Evolutionary conservation across 1,140 invertebrate species (phyloP).

Genomic region (Vanessa atalanta): DNA sequence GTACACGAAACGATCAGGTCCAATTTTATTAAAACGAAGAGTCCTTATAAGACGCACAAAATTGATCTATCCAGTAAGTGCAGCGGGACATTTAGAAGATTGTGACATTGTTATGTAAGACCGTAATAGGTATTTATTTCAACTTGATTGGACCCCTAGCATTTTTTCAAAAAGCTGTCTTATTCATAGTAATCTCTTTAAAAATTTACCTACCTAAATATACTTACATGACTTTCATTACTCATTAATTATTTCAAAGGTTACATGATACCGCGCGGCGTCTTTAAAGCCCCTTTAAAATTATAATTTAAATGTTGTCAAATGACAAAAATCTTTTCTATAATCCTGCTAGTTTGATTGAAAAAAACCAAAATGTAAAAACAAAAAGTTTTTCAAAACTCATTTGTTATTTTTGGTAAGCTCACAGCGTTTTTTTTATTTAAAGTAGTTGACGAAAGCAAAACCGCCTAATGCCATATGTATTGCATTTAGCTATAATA

Average conservation of each 20-base stretch:
- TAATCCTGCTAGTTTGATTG: no score
- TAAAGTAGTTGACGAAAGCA: neutral
- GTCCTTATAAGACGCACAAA: conserved; percentile 11
- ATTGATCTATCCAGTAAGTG: conserved; percentile 26
- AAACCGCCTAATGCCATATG: neutral
- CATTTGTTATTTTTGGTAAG: neutral
- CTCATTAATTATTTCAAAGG: conserved; percentile 57
- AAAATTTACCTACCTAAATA: conserved; percentile 78
- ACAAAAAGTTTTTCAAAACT: neutral
- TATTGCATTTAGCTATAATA: neutral
- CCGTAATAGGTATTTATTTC: conserved; percentile 35
- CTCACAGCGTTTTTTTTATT: neutral
- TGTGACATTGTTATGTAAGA: conserved; percentile 24
- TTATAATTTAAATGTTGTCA: neutral
- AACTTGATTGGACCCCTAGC: conserved; percentile 72
- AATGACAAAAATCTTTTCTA: neutral
- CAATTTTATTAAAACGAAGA: conserved; percentile 29
- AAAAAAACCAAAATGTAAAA: neutral
- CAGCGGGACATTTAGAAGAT: conserved; percentile 29
- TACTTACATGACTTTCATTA: conserved; percentile 47
- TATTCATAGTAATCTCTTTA: conserved; percentile 77
- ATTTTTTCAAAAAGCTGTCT: conserved; percentile 76
- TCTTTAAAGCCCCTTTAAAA: conserved; percentile 47
- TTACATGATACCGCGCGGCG: conserved; percentile 66
- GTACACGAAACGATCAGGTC: conserved; percentile 28